A percentile compares a stretch with the other conserved stretches of the same genome.
These are phyloP conservation scores for Ischnus inquisitorius DNA, from an alignment of 2,888 invertebrate genomes.

Conservation along the genomic window DNA sequence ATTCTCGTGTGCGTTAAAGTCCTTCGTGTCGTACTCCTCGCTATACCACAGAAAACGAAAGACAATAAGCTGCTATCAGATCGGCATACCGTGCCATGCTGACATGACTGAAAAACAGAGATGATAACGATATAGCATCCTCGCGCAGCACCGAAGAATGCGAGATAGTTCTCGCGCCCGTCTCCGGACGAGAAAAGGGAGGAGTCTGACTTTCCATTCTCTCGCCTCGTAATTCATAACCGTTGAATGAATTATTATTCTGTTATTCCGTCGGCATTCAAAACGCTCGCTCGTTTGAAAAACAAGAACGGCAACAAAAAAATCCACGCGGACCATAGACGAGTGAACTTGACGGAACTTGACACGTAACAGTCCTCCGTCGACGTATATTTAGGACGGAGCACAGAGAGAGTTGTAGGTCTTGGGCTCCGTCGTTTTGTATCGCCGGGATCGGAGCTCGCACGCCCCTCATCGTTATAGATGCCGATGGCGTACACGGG, in stretches of 20 bases:
- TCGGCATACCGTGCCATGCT: slow-evolving; percentile 72
- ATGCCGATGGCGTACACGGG: slow-evolving; percentile 13
- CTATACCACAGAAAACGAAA: slow-evolving; percentile 57
- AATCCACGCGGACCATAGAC: slow-evolving; percentile 7
- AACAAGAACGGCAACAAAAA: slow-evolving; percentile 8
- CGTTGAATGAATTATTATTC: slow-evolving; percentile 50
- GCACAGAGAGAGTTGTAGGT: not conserved
- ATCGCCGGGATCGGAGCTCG: not conserved
- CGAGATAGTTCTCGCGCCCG: not conserved
- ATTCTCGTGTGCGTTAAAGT: not conserved
- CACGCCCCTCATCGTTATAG: slow-evolving; percentile 44
- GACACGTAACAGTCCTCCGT: slow-evolving; percentile 27
- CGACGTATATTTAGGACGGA: slow-evolving; percentile 23
- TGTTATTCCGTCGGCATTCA: slow-evolving; percentile 6
- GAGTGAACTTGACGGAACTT: slow-evolving; percentile 45
- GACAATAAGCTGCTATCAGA: slow-evolving; percentile 78
- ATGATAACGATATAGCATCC: slow-evolving; percentile 71
- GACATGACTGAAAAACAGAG: slow-evolving; percentile 76
- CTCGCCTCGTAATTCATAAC: slow-evolving; percentile 33
- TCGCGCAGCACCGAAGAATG: not conserved
- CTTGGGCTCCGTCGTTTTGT: slow-evolving; percentile 31
- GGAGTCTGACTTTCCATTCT: not conserved
- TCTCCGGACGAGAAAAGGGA: not conserved
- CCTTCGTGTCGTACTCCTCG: not conserved
- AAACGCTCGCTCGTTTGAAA: slow-evolving; percentile 18